These are phyloP conservation scores for Meganola albula DNA, from an alignment of 2,888 invertebrate species.

Conservation along the genomic window DNA sequence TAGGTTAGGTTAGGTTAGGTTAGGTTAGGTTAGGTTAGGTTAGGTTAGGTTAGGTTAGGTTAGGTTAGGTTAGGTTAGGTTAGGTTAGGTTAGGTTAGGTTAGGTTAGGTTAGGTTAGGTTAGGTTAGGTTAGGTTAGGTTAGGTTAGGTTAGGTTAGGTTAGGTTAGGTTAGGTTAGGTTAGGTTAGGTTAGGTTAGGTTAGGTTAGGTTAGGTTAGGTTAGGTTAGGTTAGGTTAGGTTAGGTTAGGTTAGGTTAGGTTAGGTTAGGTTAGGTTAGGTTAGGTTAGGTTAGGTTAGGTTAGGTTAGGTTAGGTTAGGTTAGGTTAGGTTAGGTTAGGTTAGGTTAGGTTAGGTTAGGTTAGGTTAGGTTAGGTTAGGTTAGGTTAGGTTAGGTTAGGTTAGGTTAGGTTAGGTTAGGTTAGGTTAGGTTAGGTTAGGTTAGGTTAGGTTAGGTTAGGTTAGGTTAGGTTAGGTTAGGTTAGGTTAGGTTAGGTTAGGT, in stretches of 20 bases:
- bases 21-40: constrained; percentile 3
- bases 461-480: constrained; percentile 20
- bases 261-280: no score
- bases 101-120: constrained; percentile 3
- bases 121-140: constrained; percentile 4
- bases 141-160: constrained; percentile 4
- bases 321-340: no score
- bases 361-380: constrained; percentile 2
- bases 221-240: no score
- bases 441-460: constrained; percentile 22
- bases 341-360: no score
- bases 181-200: constrained; percentile 4
- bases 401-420: constrained; percentile 10
- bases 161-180: constrained; percentile 3
- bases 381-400: constrained; percentile 8
- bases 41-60: neutral
- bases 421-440: no score
- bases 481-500: constrained; percentile 19
- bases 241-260: no score
- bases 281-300: no score
- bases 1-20: neutral
- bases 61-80: neutral
- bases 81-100: constrained; percentile 2
- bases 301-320: no score
- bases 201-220: no score